phyloP scores from a whole-genome alignment of 2,888 invertebrate genomes.

The Hydrotaea diabolus region DNA sequence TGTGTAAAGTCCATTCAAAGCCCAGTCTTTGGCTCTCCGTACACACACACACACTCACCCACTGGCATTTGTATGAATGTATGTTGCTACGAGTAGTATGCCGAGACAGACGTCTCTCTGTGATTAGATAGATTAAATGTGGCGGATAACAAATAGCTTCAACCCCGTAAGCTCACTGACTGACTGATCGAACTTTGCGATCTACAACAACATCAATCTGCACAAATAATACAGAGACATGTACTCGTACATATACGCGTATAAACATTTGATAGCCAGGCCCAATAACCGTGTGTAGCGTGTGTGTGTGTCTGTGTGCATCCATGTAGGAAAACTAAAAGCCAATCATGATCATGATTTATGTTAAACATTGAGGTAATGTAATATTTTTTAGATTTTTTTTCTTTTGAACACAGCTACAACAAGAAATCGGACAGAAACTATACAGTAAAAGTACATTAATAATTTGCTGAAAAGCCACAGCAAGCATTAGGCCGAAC shows the following conservation, averaged over 20 bases:
- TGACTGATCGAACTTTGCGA: constrained; percentile 50
- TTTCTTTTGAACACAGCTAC: neutral
- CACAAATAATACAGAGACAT: neutral
- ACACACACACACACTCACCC: neutral
- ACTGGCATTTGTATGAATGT: neutral
- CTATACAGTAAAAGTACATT: constrained; percentile 46
- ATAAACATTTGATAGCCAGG: no score
- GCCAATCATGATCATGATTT: constrained; percentile 49
- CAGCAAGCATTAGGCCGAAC: neutral
- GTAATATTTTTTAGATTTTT: constrained; percentile 48
- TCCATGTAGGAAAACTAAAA: constrained; percentile 2
- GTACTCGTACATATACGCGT: no score
- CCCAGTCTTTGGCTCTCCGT: neutral
- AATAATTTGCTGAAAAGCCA: constrained; percentile 31
- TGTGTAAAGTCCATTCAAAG: constrained; percentile 35
- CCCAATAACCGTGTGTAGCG: neutral
- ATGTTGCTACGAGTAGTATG: neutral
- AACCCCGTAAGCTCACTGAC: constrained; percentile 53
- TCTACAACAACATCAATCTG: constrained; percentile 38
- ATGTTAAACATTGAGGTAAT: constrained; percentile 42
- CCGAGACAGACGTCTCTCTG: constrained; percentile 45
- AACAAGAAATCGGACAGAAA: neutral
- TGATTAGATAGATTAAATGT: constrained; percentile 64
- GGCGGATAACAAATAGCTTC: constrained; percentile 64
- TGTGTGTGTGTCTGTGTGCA: neutral